Evolutionary conservation across 2,797 vertebrate species (phyloP).

Genomic region (Oreortyx pictus): DNA sequence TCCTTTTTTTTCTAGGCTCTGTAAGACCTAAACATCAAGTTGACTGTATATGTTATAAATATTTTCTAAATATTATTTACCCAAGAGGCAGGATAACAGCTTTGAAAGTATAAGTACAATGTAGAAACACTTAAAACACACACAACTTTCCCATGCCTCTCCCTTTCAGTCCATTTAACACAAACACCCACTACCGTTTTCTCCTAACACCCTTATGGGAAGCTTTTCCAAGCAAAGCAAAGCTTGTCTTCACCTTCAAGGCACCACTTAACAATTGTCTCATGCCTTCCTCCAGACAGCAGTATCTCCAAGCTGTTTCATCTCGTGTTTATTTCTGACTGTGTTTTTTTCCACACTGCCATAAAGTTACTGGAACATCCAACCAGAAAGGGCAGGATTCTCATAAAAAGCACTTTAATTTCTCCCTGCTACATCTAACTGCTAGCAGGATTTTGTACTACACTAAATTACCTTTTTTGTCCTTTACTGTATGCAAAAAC

Average conservation of each 20-base stretch:
- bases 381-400: neutral
- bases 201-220: neutral
- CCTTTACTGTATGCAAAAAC: neutral
- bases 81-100: slow-evolving; percentile 2
- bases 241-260: neutral
- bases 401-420: neutral
- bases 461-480: neutral
- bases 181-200: neutral
- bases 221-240: neutral
- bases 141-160: slow-evolving; percentile 27
- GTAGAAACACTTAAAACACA: slow-evolving; percentile 17
- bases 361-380: neutral
- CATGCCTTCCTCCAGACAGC: neutral
- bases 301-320: neutral
- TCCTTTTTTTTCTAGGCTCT: slow-evolving; percentile 25
- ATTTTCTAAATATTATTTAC: slow-evolving; percentile 61
- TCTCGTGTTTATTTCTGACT: neutral
- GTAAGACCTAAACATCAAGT: slow-evolving; percentile 45
- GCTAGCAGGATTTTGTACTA: neutral
- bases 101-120: slow-evolving; percentile 19
- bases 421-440: neutral
- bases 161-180: neutral
- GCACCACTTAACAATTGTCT: neutral
- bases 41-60: slow-evolving; percentile 52
- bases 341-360: neutral